phyloP scores from a whole-genome alignment of 1,140 invertebrate species.

The Drosophila albomicans region DNA sequence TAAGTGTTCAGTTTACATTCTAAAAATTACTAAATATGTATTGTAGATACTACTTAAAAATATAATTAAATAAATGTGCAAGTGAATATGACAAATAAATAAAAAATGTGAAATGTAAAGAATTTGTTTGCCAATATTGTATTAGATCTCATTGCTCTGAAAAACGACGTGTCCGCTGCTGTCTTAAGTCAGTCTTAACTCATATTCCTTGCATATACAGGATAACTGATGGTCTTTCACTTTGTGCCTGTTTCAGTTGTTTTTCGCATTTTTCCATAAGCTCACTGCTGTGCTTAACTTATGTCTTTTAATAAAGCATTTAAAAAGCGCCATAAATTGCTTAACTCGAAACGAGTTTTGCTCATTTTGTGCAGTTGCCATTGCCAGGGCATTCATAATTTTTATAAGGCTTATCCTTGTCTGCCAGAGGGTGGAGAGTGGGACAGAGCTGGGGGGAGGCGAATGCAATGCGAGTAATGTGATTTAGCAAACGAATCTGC shows the following conservation, averaged over 20 bases:
- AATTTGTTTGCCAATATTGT: no score
- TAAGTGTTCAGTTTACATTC: no score
- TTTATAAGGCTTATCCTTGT: slow-evolving; percentile 30
- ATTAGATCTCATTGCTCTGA: no score
- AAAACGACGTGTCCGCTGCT: not conserved
- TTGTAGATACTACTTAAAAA: no score
- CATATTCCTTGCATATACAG: not conserved
- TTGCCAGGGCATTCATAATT: slow-evolving; percentile 48
- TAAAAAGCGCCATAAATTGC: slow-evolving; percentile 75
- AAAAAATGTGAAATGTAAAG: no score
- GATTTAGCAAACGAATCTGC: slow-evolving; percentile 39
- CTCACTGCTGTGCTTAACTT: slow-evolving; percentile 52
- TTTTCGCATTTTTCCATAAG: slow-evolving; percentile 59
- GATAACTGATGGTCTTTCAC: not conserved
- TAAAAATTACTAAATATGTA: no score
- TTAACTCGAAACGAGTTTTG: slow-evolving; percentile 64
- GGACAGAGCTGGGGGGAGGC: not conserved
- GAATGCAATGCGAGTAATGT: slow-evolving; percentile 1
- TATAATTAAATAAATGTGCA: no score
- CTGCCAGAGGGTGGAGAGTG: not conserved
- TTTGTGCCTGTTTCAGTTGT: slow-evolving; percentile 7
- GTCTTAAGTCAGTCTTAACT: not conserved
- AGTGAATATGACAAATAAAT: no score
- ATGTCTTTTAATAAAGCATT: slow-evolving; percentile 78
- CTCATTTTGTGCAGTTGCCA: slow-evolving; percentile 56